Evolutionary conservation across 1,140 invertebrate species (phyloP).

Genomic region (Solen grandis): DNA sequence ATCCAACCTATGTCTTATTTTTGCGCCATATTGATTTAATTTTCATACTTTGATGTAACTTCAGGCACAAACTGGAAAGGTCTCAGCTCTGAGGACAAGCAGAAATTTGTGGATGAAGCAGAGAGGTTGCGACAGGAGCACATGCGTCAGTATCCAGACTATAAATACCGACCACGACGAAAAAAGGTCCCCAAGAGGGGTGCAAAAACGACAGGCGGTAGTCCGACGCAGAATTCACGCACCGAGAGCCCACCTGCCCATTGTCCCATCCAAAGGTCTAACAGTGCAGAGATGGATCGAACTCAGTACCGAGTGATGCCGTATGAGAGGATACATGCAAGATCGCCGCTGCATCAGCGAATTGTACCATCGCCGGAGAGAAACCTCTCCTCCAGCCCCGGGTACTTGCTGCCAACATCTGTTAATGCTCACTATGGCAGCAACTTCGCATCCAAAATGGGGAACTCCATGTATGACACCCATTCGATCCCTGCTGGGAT

Average conservation of each 20-base stretch:
- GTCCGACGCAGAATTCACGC: background rate
- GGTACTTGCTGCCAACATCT: too few relatives aligned
- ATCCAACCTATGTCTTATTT: too few relatives aligned
- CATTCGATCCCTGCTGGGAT: too few relatives aligned
- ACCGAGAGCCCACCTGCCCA: background rate
- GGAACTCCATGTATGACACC: too few relatives aligned
- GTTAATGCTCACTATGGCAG: too few relatives aligned
- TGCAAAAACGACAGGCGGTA: background rate
- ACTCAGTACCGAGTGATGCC: too few relatives aligned
- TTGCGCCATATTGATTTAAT: background rate
- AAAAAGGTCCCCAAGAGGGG: conserved; percentile 76
- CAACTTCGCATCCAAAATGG: too few relatives aligned
- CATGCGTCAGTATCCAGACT: conserved; percentile 99
- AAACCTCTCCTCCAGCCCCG: too few relatives aligned
- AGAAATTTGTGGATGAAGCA: conserved; percentile 99
- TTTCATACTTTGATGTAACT: conserved; percentile 17
- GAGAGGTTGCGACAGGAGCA: conserved; percentile 97
- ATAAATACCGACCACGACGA: conserved; percentile 91
- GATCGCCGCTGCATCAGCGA: too few relatives aligned
- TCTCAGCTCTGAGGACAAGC: conserved; percentile 94
- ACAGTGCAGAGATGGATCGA: background rate
- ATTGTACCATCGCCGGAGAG: too few relatives aligned
- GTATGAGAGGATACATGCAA: too few relatives aligned
- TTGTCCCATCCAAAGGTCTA: background rate
- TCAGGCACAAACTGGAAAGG: conserved; percentile 97